These are phyloP conservation scores for Schrankia costaestrigalis DNA, from an alignment of 2,888 invertebrate species.

Conservation along the genomic window DNA sequence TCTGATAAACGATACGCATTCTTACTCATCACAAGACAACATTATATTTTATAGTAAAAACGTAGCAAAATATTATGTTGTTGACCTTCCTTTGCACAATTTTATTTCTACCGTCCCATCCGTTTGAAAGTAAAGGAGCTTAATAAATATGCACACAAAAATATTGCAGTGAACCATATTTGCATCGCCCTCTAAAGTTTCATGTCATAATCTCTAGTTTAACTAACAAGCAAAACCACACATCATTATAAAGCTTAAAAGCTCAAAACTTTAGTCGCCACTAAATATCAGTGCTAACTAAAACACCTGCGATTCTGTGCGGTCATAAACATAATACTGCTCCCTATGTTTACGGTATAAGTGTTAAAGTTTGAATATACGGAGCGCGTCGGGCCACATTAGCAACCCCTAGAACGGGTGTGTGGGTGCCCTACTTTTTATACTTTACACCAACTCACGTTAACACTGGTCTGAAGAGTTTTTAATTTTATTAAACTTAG, in stretches of 20 bases:
- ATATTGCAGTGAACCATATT: no score
- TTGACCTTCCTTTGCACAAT: no score
- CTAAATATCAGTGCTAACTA: conserved; percentile 25
- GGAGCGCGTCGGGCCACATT: conserved; percentile 24
- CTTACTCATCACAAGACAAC: no score
- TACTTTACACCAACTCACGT: conserved; percentile 13
- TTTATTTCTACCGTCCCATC: no score
- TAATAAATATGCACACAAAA: no score
- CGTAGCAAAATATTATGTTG: no score
- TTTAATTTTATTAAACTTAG: conserved; percentile 35
- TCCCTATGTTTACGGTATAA: conserved; percentile 32
- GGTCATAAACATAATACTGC: conserved; percentile 20
- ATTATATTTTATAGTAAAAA: no score
- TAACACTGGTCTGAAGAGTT: conserved; percentile 21
- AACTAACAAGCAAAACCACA: conserved; percentile 5
- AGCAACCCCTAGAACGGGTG: conserved; percentile 18
- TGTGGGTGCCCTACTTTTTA: conserved; percentile 35
- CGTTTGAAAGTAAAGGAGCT: no score
- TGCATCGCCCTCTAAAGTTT: no score
- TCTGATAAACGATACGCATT: no score
- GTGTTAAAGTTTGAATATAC: conserved; percentile 37
- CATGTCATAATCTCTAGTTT: conserved; percentile 3
- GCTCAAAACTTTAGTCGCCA: conserved; percentile 24
- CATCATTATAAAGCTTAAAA: conserved; percentile 19
- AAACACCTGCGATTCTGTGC: conserved; percentile 26